Conservation (phyloP, 2,113 vertebrate genomes). For the Microtus ochrogaster region DNA sequence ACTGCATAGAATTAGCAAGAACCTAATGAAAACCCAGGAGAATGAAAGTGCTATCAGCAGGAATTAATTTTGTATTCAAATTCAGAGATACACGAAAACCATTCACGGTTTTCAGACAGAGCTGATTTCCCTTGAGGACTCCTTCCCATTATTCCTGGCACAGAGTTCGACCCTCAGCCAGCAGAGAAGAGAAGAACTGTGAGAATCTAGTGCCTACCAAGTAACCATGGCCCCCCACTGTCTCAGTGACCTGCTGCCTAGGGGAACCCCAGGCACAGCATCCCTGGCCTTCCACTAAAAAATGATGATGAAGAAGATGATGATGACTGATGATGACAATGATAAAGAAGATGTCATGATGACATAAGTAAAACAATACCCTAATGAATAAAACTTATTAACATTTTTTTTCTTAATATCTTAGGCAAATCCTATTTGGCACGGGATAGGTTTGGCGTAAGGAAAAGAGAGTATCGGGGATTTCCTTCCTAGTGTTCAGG, state of each 20-base stretch:
- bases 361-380: background rate
- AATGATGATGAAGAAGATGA: background rate
- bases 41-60: conserved; percentile 19
- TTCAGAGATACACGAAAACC: background rate
- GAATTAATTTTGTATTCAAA: conserved; percentile 50
- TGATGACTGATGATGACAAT: background rate
- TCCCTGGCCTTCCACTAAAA: background rate
- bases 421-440: background rate
- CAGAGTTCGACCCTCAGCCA: background rate
- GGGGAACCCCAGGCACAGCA: background rate
- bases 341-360: background rate
- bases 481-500: background rate
- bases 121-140: conserved; percentile 57
- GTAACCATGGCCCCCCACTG: background rate
- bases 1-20: background rate
- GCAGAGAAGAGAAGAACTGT: background rate
- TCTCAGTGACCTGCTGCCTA: background rate
- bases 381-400: background rate
- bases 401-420: conserved; percentile 16
- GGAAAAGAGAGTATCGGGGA: conserved; percentile 35
- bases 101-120: conserved; percentile 43
- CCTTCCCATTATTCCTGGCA: background rate
- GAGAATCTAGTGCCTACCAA: background rate
- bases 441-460: conserved; percentile 13
- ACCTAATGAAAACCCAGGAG: conserved; percentile 21